These are phyloP conservation scores for Phortica magna DNA, from an alignment of 2,888 invertebrate species.

Conservation along the genomic window DNA sequence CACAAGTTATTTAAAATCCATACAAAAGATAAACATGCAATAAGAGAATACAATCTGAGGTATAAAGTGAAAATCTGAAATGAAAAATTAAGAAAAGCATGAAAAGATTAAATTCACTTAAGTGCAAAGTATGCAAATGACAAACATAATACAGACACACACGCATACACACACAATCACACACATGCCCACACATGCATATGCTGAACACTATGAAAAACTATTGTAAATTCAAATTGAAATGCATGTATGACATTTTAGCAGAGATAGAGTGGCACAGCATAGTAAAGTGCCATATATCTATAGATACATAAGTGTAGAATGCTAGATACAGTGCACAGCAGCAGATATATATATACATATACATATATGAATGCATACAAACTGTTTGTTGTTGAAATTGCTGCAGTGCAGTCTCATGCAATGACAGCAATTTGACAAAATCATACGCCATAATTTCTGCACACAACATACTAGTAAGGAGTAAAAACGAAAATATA, in stretches of 20 bases:
- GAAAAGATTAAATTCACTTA: constrained; percentile 56
- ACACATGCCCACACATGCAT: background rate
- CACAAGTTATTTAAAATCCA: constrained; percentile 49
- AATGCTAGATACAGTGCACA: background rate
- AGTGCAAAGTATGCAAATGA: constrained; percentile 60
- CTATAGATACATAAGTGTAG: background rate
- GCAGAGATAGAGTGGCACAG: constrained; percentile 36
- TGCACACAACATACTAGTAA: background rate
- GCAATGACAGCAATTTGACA: constrained; percentile 45
- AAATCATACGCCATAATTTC: constrained; percentile 49
- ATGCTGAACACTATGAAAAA: constrained; percentile 28
- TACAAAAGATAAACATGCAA: constrained; percentile 50
- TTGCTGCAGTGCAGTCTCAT: constrained; percentile 4
- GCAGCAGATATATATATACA: background rate
- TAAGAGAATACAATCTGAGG: constrained; percentile 25
- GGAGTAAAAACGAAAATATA: constrained; percentile 22
- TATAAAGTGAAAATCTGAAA: background rate
- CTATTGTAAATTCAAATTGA: constrained; percentile 58
- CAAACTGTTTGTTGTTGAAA: background rate
- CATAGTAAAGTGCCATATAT: constrained; percentile 6
- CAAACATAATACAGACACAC: constrained; percentile 42
- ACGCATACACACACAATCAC: constrained; percentile 27
- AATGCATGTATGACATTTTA: constrained; percentile 51
- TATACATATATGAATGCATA: background rate
- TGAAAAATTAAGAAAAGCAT: constrained; percentile 25